A percentile compares a stretch with the other conserved stretches of the same genome.
phyloP scores from a whole-genome alignment of 2,888 invertebrate species.

The Andrena bucephala region DNA sequence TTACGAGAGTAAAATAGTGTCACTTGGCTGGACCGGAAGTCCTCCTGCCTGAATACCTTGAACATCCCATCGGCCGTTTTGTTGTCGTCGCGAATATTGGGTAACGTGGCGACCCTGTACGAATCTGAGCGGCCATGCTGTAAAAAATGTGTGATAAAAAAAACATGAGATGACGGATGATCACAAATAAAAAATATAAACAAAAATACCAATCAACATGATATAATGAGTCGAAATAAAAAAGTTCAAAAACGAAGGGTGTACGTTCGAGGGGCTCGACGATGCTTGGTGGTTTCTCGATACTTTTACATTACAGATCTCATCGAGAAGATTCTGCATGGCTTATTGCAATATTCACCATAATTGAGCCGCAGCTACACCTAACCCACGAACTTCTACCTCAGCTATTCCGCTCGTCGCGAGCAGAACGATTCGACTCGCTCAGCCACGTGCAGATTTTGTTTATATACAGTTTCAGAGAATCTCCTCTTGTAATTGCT shows the following conservation, averaged over 20 bases:
- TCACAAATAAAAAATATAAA: slow-evolving; percentile 51
- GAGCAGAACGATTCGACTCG: too few species aligned
- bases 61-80: slow-evolving; percentile 97
- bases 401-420: too few species aligned
- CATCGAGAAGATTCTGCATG: too few species aligned
- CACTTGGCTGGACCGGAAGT: slow-evolving; percentile 54
- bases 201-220: slow-evolving; percentile 55
- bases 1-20: slow-evolving; percentile 40
- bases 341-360: too few species aligned
- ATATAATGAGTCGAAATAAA: slow-evolving; percentile 10
- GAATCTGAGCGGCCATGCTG: slow-evolving; percentile 98
- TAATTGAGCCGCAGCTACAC: too few species aligned
- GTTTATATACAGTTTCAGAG: too few species aligned
- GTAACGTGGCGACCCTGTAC: slow-evolving; percentile 98
- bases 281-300: slow-evolving; percentile 1
- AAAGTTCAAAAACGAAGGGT: background rate
- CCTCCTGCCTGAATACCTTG: slow-evolving; percentile 88
- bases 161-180: slow-evolving; percentile 65
- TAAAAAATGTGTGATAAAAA: slow-evolving; percentile 83
- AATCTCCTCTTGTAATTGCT: too few species aligned
- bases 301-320: background rate
- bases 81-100: slow-evolving; percentile 97
- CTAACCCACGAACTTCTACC: too few species aligned
- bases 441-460: too few species aligned
- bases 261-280: slow-evolving; percentile 19